Evolutionary conservation across 2,888 invertebrate species (phyloP), one percentile per base, ranked within the genome.

Genomic region (Brachypalpus laphriformis): DNA sequence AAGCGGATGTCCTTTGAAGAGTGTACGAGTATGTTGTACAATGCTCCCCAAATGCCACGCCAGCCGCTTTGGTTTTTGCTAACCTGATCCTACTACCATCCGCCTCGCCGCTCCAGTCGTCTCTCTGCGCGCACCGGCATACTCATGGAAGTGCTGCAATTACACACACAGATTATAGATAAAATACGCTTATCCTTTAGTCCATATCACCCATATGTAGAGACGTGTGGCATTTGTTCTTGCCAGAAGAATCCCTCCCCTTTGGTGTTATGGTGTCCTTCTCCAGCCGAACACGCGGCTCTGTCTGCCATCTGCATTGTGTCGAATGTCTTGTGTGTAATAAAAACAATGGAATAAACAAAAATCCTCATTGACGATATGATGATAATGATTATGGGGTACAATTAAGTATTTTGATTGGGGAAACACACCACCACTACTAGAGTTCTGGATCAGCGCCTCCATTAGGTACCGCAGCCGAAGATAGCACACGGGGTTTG

Each of bases 111-210:
- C 9, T 14, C n/a, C 40, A 22, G 47, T 20, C 37, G 16, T 11
- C 31, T 20, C 28, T 14, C 14, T 25, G 42, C 18, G 2, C 9
- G 2, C 9, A 42, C 49, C 49, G 42, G 47, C 49, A 70, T 68
- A 80, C 31, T 8, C 56, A 76, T 85, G 75, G 9, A 66, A 75
- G 81, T 76, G 71, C 47, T 85, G 85, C 85, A 85, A 81, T 85
- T 85, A 85, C 81, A 85, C 54, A 81, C 81, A 85, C 65, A 81
- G 85, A 85, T 81, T 85, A 81, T 66, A 85, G 81, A 85, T 85
- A 85, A 85, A 75, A 75, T 81, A 70, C 81, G 75, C 71, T 85
- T 75, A 49, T 85, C 71, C 61, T 81, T 25, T 68, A 49, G 25
- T n/a, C n/a, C n/a, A n/a, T n/a, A n/a, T n/a, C 25, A 25, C 65